Evolutionary conservation across 2,797 vertebrate species (phyloP), one percentile per base, ranked within the genome.

Genomic region (Myiotriccus ornatus): DNA sequence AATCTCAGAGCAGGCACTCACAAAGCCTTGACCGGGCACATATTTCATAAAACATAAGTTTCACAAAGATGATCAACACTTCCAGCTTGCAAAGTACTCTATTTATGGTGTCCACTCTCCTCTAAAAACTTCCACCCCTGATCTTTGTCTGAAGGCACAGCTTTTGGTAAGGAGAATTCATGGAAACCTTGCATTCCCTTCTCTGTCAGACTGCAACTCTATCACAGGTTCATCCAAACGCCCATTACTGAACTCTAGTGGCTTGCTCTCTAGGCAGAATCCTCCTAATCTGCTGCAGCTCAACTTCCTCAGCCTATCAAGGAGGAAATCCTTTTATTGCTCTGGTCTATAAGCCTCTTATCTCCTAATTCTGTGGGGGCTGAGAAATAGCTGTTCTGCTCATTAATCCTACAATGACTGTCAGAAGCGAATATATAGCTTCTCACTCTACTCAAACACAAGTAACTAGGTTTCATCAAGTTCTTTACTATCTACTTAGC

Each of bases 271-370:
- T 35, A 44, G 83, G 47, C 69, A 94, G 93, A 89, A 18, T 14
- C 19, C 27, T 84, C 75, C 76, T 95, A 68, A 92, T 78, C 94
- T 92, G 77, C 84, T 82, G 68, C 89, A 92, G 64, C 84, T 92
- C 65, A 96, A 91, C 82, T 71, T 89, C 78, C 75, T 92, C 93
- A 91, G 87, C 53, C 87, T 89, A 91, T 85, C 93, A 89, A 68
- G 79, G 27, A 92, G 68, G 82, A 96, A 96, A 94, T 94, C 79
- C 79, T 91, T 94, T 93, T 91, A 94, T 63, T 95, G 79, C 93
- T 85, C 59, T 87, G 87, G 71, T 71, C 86, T 92, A 16, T 84
- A 96, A 96, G 91, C 84, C 32, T 84, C 93, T 96, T 92, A 93
- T 87, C 91, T 94, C 76, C 57, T 78, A 86, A 88, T 88, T 94